These are phyloP conservation scores for Bufo gargarizans DNA, from an alignment of 2,113 vertebrate species.

Conservation along the genomic window DNA sequence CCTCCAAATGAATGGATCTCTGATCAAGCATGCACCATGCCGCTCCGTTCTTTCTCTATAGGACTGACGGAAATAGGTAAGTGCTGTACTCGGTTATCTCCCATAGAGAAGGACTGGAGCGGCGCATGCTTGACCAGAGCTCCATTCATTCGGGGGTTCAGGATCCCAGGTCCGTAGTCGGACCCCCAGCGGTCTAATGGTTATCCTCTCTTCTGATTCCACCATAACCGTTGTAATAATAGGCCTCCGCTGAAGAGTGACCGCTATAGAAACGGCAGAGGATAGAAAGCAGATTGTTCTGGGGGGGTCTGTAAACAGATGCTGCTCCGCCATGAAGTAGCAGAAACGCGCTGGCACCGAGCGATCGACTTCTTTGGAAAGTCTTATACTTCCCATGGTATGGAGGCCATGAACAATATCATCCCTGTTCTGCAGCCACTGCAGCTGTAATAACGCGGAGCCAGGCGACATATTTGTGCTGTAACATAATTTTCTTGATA, in stretches of 20 bases:
- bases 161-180: no score
- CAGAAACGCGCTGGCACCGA: neutral
- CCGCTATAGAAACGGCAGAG: neutral
- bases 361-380: neutral
- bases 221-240: neutral
- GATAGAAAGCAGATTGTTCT: neutral
- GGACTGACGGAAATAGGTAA: no score
- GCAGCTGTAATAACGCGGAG: constrained; percentile 31
- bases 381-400: constrained; percentile 24
- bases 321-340: neutral
- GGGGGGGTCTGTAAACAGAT: neutral
- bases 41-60: no score
- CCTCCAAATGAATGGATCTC: no score
- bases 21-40: no score
- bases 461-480: constrained; percentile 48
- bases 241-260: neutral
- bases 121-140: no score
- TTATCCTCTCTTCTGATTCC: no score
- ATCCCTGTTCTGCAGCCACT: constrained; percentile 4
- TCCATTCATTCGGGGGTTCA: no score
- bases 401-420: constrained; percentile 30
- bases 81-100: no score
- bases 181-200: no score
- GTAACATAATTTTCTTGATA: constrained; percentile 42
- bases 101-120: no score